Percentiles rank a stretch among this genome's conserved stretches.
Conservation (phyloP, 2,797 vertebrate species). For the Valencia hispanica region DNA sequence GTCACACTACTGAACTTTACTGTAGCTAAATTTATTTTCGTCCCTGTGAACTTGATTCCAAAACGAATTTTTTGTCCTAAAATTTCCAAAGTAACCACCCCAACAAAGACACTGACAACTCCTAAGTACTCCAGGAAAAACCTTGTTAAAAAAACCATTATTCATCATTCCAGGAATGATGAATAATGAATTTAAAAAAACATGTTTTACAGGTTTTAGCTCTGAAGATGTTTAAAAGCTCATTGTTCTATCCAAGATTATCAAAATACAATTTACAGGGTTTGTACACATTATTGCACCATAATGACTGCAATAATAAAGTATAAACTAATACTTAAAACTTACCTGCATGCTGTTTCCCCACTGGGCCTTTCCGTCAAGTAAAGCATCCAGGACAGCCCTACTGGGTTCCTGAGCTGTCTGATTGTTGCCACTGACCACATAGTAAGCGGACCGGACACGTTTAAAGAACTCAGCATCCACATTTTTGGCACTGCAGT, state of each 20-base stretch:
- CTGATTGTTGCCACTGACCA: slow-evolving; percentile 95
- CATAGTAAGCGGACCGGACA: slow-evolving; percentile 94
- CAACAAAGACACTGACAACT: background rate
- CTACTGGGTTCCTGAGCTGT: slow-evolving; percentile 92
- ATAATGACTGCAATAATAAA: too few relatives aligned
- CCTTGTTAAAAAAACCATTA: background rate
- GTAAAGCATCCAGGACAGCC: slow-evolving; percentile 90
- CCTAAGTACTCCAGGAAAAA: background rate
- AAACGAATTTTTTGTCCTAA: too few relatives aligned
- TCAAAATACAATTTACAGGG: background rate
- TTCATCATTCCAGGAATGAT: too few relatives aligned
- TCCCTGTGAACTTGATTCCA: too few relatives aligned
- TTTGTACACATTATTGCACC: background rate
- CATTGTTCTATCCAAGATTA: background rate
- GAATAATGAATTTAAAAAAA: background rate
- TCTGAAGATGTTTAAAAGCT: background rate
- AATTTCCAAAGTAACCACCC: background rate
- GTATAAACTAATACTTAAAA: background rate
- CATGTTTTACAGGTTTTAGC: background rate
- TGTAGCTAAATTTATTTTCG: too few relatives aligned
- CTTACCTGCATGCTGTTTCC: slow-evolving; percentile 93
- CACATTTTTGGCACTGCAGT: slow-evolving; percentile 96
- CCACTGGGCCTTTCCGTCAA: slow-evolving; percentile 96
- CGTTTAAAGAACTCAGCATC: slow-evolving; percentile 96
- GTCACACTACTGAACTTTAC: too few relatives aligned